phyloP scores from a whole-genome alignment of 2,888 invertebrate species.

The Pollenia labialis region DNA sequence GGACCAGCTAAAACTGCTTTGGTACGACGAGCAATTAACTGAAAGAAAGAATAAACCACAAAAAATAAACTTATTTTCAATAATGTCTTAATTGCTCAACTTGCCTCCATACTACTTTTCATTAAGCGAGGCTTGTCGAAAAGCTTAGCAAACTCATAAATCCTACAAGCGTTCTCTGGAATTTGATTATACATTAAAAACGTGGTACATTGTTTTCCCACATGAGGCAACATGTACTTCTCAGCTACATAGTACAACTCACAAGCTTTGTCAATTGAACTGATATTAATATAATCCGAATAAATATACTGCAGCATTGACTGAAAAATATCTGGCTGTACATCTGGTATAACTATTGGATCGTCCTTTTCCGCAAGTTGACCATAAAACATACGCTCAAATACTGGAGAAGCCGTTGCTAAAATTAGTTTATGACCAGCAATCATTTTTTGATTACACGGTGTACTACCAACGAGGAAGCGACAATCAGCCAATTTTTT shows the following conservation, averaged over 20 bases:
- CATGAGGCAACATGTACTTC: constrained; percentile 93
- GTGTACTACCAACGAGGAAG: constrained; percentile 90
- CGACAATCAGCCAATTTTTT: constrained; percentile 94
- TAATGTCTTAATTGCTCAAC: background rate
- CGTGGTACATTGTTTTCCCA: constrained; percentile 92
- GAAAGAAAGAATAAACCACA: constrained; percentile 49
- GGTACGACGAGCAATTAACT: constrained; percentile 91
- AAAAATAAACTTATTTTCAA: background rate
- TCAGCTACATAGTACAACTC: constrained; percentile 95
- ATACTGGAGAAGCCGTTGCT: constrained; percentile 94
- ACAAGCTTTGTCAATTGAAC: constrained; percentile 93
- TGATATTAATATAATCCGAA: constrained; percentile 91
- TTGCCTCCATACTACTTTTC: constrained; percentile 91
- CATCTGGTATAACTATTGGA: constrained; percentile 92
- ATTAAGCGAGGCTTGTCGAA: constrained; percentile 93
- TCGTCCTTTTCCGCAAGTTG: constrained; percentile 91
- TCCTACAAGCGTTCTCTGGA: constrained; percentile 92
- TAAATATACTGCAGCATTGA: constrained; percentile 93
- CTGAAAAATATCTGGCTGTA: constrained; percentile 93
- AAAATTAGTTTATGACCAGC: constrained; percentile 92
- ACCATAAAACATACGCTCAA: constrained; percentile 95
- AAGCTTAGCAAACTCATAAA: constrained; percentile 93
- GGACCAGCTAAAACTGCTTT: constrained; percentile 90
- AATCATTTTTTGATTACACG: constrained; percentile 89
- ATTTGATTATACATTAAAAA: constrained; percentile 89